A percentile compares a stretch with the other conserved stretches of the same genome.
Evolutionary conservation across 1,140 invertebrate species (phyloP).

Genomic region (Diprion similis): DNA sequence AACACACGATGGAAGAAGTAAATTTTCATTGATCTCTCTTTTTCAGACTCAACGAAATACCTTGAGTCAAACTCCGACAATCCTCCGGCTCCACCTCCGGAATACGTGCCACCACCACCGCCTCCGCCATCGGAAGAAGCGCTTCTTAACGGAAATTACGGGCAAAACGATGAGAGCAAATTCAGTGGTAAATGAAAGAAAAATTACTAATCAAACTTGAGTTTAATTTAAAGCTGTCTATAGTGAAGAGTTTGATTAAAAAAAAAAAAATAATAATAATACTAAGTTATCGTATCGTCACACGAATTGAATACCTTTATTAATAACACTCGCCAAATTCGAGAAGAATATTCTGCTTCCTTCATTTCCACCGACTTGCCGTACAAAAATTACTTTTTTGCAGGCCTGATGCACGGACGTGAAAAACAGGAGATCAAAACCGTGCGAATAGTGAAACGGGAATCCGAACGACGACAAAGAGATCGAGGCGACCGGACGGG

Average conservation of each 20-base stretch:
- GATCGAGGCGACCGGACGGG: slow-evolving; percentile 69
- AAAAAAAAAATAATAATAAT: too few species aligned
- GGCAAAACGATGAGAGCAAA: slow-evolving; percentile 51
- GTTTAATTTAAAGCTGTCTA: too few species aligned
- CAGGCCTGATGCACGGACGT: slow-evolving; percentile 78
- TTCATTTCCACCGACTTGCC: too few species aligned
- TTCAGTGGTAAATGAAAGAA: slow-evolving; percentile 38
- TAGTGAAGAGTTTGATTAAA: too few species aligned
- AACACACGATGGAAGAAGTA: too few species aligned
- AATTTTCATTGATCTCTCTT: neutral
- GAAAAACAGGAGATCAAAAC: slow-evolving; percentile 91
- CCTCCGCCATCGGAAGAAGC: slow-evolving; percentile 42
- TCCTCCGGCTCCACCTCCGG: slow-evolving; percentile 43
- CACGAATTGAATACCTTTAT: too few species aligned
- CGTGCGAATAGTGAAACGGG: slow-evolving; percentile 90
- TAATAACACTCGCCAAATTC: too few species aligned
- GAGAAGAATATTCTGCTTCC: too few species aligned
- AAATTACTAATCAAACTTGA: too few species aligned
- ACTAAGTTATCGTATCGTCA: too few species aligned
- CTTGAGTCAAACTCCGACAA: slow-evolving; percentile 20
- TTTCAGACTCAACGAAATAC: slow-evolving; percentile 5
- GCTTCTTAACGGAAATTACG: slow-evolving; percentile 45
- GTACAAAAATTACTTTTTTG: slow-evolving; percentile 31
- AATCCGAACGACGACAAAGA: slow-evolving; percentile 83
- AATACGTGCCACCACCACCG: slow-evolving; percentile 52